Base-by-base conservation (phyloP, 2,797 vertebrate genomes). In the Molossus alvarezi region DNA sequence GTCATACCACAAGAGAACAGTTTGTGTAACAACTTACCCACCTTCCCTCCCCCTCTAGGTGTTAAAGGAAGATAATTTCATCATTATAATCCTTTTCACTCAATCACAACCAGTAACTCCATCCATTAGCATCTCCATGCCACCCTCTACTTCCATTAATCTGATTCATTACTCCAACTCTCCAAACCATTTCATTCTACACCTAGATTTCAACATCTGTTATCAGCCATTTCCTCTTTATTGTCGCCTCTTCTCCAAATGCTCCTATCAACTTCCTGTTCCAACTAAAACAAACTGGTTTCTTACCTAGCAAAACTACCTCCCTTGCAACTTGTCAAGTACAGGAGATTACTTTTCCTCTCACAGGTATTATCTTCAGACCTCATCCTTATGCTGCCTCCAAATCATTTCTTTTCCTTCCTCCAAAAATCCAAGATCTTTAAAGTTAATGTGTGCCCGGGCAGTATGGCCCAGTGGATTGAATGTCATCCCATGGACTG, bases 191-290 rank as follows among this genome's bases (percentile, higher is more conserved):
- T 95, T 89, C 80, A 85, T 48, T 76, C 79, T 41, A 69, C 80
- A 29, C 60, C 84, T 5, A 85, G 83, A 91, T 91, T 83, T 90
- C 76, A 81, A 73, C 53, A 72, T 89, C 53, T 94, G 18, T 72
- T 58, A 53, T 27, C 45, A 93, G 60, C 9, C 18, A 92, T 83
- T 92, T 96, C 55, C 92, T 37, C 37, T 75, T 94, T 87, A 67
- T 71, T 73, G 58, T 83, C 20, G 33, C 69, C 25, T 95, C 65
- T 71, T 94, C 83, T 93, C 57, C 80, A n/a, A 85, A 79, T 75
- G 37, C 90, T 81, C 67, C 64, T 62, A 93, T 93, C 55, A 81
- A 84, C 92, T 96, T 96, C 87, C 90, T 53, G 10, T 89, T 83
- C 45, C 71, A 80, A 81, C 55, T 69, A 48, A 67, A 45, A 45